Evolutionary conservation across 2,888 invertebrate genomes (phyloP).

Genomic region (Lasioglossum vierecki): DNA sequence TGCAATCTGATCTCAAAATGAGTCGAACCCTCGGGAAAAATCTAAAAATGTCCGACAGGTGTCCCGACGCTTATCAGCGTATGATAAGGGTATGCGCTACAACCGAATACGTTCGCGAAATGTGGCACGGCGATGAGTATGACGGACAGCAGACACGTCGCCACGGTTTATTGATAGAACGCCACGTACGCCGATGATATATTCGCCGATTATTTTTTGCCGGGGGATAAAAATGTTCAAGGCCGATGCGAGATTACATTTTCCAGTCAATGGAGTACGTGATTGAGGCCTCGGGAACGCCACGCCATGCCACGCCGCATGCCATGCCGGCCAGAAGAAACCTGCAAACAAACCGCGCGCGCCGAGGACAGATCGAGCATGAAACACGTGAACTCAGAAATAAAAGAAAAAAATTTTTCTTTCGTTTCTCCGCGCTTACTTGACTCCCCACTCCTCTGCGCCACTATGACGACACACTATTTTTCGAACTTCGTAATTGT

Average conservation of each 20-base stretch:
- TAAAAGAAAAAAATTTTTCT: not conserved
- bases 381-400: constrained; percentile 16
- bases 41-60: too few relatives aligned
- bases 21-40: too few relatives aligned
- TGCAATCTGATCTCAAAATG: too few relatives aligned
- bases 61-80: not conserved
- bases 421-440: not conserved
- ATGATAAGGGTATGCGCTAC: not conserved
- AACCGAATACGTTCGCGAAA: not conserved
- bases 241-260: constrained; percentile 58
- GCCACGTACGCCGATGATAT: constrained; percentile 39
- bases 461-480: too few relatives aligned
- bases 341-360: constrained; percentile 37
- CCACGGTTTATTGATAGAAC: constrained; percentile 58
- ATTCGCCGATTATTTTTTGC: constrained; percentile 58
- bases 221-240: constrained; percentile 58
- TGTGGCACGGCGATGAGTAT: constrained; percentile 19
- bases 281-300: constrained; percentile 50
- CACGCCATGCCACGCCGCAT: not conserved
- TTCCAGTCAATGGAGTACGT: constrained; percentile 65
- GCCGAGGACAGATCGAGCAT: constrained; percentile 20
- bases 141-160: constrained; percentile 44
- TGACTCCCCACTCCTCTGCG: not conserved
- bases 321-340: not conserved
- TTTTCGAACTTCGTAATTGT: not conserved